Conservation (phyloP, 2,888 invertebrate species). For the Sabellastarte sp. region DNA sequence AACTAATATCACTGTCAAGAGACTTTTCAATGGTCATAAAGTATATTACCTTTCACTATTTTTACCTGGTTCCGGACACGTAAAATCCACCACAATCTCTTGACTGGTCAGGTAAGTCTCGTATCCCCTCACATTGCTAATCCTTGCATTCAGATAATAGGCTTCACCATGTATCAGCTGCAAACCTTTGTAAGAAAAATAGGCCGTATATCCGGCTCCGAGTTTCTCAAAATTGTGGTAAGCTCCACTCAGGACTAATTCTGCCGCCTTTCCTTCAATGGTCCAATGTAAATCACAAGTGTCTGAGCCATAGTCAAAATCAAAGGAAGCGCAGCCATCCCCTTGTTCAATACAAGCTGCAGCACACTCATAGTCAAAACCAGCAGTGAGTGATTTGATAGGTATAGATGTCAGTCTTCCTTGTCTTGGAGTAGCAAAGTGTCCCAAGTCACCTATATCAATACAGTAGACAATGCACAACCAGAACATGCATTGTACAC, state of each 20-base stretch:
- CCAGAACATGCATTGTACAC: too few relatives aligned
- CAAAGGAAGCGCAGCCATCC: neutral
- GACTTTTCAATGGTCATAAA: too few relatives aligned
- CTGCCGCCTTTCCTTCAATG: neutral
- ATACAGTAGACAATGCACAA: too few relatives aligned
- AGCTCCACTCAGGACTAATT: neutral
- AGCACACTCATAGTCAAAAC: neutral
- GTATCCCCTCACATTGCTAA: neutral
- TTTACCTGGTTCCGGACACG: conserved; percentile 1
- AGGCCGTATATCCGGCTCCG: neutral
- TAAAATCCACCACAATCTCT: neutral
- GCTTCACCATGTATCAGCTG: neutral
- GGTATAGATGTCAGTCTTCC: neutral
- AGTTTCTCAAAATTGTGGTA: neutral
- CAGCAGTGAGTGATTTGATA: neutral
- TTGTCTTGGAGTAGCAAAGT: neutral
- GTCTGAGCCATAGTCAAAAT: neutral
- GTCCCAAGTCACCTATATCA: too few relatives aligned
- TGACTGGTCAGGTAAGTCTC: neutral
- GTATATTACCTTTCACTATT: too few relatives aligned
- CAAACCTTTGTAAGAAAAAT: neutral
- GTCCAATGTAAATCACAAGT: neutral
- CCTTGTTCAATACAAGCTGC: neutral
- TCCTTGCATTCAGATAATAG: neutral
- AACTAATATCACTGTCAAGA: too few relatives aligned